Base-by-base conservation (phyloP, 2,113 vertebrate genomes). In the Labeo rohita region DNA sequence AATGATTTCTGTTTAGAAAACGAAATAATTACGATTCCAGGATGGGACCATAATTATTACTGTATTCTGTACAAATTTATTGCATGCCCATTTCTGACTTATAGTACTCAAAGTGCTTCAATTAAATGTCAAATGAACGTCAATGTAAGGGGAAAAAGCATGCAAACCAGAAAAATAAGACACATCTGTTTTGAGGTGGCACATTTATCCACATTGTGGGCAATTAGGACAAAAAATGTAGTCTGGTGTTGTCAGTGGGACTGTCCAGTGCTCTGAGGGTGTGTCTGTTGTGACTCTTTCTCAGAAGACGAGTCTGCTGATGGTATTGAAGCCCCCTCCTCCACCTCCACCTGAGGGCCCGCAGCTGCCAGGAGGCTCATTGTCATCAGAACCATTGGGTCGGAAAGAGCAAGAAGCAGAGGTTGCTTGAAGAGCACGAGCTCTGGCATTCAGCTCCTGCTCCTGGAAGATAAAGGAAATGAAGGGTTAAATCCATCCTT, bases 231-330 rank as follows among this genome's bases (percentile, higher is more conserved):
- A 73, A 70, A 28, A 68, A 73, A 79, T 21, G 18, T 5, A 73
- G 87, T 83, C 78, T 50, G 75, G 77, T 86, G 80, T 70, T 65
- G 49, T 83, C 16, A 65, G 85, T 81, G 43, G 56, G 61, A 11
- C 8, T 61, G 84, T 90, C 76, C 88, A 83, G 81, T 88, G 84
- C 84, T 89, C 78, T 79, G 81, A 59, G 65, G 85, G 74, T 73
- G 74, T 84, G n/a, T 84, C 36, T 47, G 61, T 34, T 47, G 61
- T 34, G n/a, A 74, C 75, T 28, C 52, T 56, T 23, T 52, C 90
- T 98, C 93, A 99, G 92, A 99, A 99, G 83, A 99, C 98, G 87
- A 99, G 95, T 92, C 98, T 96, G 87, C 97, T 96, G 74, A 99
- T 93, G 10, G 97, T 97, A 89, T 96, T 99, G 92, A 99, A 99